Evolutionary conservation across 2,113 vertebrate species (phyloP), one percentile per base, ranked within the genome.

Genomic region (Phoenicopterus ruber): DNA sequence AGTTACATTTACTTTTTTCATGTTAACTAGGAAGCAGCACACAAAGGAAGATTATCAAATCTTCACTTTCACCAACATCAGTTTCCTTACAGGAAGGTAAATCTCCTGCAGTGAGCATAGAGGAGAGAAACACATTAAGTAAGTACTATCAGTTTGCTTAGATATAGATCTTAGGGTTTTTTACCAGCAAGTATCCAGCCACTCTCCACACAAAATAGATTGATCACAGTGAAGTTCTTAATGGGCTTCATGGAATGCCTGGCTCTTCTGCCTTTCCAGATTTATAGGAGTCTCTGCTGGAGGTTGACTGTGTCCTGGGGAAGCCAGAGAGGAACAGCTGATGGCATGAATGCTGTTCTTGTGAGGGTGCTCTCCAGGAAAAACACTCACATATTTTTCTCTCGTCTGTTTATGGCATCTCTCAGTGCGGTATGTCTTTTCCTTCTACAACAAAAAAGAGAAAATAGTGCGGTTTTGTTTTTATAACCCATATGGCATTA

Each of bases 261-360:
- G 67, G 47, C 71, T 93, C 52, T 74, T 88, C 63, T 6, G 11
- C 59, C 26, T 91, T 65, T 72, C 57, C 83, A 78, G 73, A 94
- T 96, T 86, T 91, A 95, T 91, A 70, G 40, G 58, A 76, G n/a
- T 34, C 70, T 87, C 86, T 76, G 73, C 69, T 93, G 93, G 83
- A 91, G 29, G 40, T 31, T 87, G 88, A 40, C 77, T 82, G 8
- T 40, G 46, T 88, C 46, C 44, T 54, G 61, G 19, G 47, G 57
- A 88, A 89, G 36, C 17, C 44, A 79, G 57, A 79, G 40, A 86
- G 36, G 54, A 94, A 42, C 66, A 95, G 67, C 74, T 92, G 82
- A 90, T 70, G 32, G 50, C 32, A 71, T 24, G n/a, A 94, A 65
- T 24, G 28, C 22, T 65, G 31, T 46, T 79, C 47, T 85, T 74